A percentile compares a stretch with the other conserved stretches of the same genome.
phyloP scores from a whole-genome alignment of 2,888 invertebrate genomes.

The Augochlorella aurata region DNA sequence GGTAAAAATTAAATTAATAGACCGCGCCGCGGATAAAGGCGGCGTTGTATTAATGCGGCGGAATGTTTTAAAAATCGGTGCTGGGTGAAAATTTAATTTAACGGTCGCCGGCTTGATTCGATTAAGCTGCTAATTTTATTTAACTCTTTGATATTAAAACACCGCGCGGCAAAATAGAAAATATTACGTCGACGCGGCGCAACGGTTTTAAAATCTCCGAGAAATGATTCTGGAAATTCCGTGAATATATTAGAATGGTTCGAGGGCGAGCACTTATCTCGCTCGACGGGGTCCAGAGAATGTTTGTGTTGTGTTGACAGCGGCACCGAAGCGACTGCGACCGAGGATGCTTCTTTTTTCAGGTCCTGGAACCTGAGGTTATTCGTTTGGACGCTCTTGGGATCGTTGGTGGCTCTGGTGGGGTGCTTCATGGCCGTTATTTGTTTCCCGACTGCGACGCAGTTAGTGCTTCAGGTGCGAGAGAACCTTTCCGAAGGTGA shows the following conservation, averaged over 20 bases:
- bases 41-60: background rate
- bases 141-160: background rate
- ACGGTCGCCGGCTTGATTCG: background rate
- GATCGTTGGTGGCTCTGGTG: conserved; percentile 25
- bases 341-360: conserved; percentile 19
- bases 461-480: conserved; percentile 28
- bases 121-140: background rate
- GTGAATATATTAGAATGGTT: too few species aligned
- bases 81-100: background rate
- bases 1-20: background rate
- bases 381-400: conserved; percentile 49
- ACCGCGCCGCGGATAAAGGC: background rate
- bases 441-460: conserved; percentile 42
- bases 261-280: too few species aligned
- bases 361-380: conserved; percentile 53
- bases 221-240: too few species aligned
- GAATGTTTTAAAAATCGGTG: background rate
- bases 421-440: conserved; percentile 54
- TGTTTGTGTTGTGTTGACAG: too few species aligned
- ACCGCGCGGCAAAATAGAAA: background rate
- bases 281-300: too few species aligned
- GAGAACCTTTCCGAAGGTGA: conserved; percentile 38
- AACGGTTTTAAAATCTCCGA: too few species aligned
- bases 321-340: background rate
- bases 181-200: background rate